Conservation (phyloP, 2,113 vertebrate species). For the Scatophagus argus region DNA sequence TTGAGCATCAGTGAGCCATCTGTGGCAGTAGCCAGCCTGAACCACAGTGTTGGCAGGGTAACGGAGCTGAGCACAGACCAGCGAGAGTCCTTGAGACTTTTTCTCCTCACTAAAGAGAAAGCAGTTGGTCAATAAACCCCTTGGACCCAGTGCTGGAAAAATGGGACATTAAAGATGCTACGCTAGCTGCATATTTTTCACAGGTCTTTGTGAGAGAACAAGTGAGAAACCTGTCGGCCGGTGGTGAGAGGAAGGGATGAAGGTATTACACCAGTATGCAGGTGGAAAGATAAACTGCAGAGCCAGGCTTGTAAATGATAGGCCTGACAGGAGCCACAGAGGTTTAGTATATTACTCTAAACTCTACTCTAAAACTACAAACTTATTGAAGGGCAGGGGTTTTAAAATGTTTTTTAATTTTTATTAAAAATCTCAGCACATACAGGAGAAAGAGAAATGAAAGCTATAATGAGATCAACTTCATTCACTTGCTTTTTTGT, state of each 20-base stretch:
- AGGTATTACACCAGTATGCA: conserved; percentile 14
- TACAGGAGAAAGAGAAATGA: background rate
- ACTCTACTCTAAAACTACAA: no score
- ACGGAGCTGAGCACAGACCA: conserved; percentile 17
- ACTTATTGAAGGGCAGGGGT: background rate
- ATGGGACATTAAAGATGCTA: conserved; percentile 25
- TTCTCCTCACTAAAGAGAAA: conserved; percentile 43
- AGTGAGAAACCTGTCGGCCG: background rate
- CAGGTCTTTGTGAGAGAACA: conserved; percentile 10
- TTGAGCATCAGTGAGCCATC: conserved; percentile 36
- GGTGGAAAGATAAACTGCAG: conserved; percentile 39
- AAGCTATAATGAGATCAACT: background rate
- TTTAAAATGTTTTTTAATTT: no score
- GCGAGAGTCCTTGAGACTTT: conserved; percentile 27
- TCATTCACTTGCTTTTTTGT: background rate
- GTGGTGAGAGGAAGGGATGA: background rate
- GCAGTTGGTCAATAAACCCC: conserved; percentile 41
- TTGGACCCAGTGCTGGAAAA: conserved; percentile 8
- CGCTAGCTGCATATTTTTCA: conserved; percentile 16
- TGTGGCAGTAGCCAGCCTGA: conserved; percentile 43
- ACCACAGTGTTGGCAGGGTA: conserved; percentile 41
- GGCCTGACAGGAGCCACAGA: conserved; percentile 26
- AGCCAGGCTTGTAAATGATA: conserved; percentile 36
- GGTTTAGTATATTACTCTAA: conserved; percentile 16
- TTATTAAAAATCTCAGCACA: no score